Percentiles rank a stretch among this genome's conserved stretches.
Conservation (phyloP, 2,888 invertebrate genomes). For the Phragmatobia fuliginosa region DNA sequence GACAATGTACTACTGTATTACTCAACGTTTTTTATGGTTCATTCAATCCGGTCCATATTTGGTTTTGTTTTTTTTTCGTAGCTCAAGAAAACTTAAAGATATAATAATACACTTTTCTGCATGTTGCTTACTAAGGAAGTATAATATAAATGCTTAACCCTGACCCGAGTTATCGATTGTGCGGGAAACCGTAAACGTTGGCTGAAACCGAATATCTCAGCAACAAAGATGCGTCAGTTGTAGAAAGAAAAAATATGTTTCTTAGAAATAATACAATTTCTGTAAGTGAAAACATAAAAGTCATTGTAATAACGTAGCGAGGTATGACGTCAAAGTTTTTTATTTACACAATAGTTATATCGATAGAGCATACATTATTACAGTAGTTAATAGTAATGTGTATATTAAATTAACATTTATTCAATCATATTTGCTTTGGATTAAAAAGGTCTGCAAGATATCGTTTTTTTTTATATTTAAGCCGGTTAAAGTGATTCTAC, state of each 20-base stretch:
- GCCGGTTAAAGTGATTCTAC: no score
- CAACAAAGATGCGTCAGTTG: neutral
- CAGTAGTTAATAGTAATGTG: no score
- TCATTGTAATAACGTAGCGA: neutral
- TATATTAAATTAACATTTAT: no score
- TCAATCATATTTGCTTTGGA: no score
- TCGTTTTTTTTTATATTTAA: no score
- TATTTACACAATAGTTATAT: neutral
- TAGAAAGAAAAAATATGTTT: neutral
- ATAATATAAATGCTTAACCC: neutral
- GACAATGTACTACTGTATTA: no score
- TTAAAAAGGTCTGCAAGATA: no score
- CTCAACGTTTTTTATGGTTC: neutral
- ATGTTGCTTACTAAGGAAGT: neutral
- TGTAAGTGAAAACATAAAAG: neutral
- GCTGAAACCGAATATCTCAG: neutral
- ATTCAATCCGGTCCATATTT: neutral
- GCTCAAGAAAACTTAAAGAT: neutral
- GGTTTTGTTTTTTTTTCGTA: neutral
- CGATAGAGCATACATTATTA: neutral
- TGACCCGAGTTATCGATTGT: neutral
- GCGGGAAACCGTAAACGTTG: neutral
- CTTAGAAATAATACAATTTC: neutral
- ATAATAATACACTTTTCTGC: neutral
- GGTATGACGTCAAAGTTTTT: neutral